Conservation (phyloP, 2,113 vertebrate species). For the Balaeniceps rex region DNA sequence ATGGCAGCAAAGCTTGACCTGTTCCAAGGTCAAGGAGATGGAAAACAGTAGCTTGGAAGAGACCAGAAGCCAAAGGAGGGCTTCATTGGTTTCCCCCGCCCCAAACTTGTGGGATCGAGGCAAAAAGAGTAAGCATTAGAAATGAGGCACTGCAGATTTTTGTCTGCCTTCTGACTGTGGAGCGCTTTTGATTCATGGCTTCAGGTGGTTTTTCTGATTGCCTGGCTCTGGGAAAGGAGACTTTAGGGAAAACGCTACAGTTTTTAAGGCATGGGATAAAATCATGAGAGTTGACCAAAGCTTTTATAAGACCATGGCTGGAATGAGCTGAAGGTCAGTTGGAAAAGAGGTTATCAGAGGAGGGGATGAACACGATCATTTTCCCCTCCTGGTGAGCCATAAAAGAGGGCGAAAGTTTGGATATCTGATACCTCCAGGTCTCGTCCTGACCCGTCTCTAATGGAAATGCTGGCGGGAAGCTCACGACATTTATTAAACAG, state of each 20-base stretch:
- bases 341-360: background rate
- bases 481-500: slow-evolving; percentile 30
- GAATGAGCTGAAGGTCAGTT: background rate
- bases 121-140: background rate
- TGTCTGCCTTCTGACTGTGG: background rate
- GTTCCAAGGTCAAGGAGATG: background rate
- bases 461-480: slow-evolving; percentile 54
- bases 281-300: background rate
- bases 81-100: background rate
- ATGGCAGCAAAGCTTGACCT: background rate
- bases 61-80: background rate
- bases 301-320: background rate
- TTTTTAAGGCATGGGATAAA: background rate
- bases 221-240: background rate
- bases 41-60: background rate
- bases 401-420: background rate
- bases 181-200: background rate
- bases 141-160: background rate
- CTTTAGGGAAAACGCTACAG: background rate
- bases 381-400: background rate
- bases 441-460: slow-evolving; percentile 2
- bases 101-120: background rate
- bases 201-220: background rate
- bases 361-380: background rate
- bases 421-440: slow-evolving; percentile 38